Conservation (phyloP, 2,113 vertebrate species). For the Chionomys nivalis region DNA sequence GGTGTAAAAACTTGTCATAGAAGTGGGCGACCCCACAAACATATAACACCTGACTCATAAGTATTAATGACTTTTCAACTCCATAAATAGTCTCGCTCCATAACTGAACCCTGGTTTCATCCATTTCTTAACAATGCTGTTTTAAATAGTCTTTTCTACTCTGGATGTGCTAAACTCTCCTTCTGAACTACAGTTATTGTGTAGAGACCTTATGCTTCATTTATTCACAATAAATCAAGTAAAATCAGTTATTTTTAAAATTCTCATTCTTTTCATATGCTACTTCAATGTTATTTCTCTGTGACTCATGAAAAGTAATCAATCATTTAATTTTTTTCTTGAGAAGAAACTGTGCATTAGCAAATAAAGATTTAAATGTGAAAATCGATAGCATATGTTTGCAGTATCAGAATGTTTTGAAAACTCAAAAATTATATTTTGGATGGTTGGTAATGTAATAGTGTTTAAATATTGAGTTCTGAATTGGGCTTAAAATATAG, state of each 20-base stretch:
- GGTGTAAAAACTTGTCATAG: neutral
- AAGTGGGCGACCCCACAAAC: neutral
- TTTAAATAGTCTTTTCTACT: neutral
- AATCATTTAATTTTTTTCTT: neutral
- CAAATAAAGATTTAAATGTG: slow-evolving; percentile 43
- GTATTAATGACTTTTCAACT: neutral
- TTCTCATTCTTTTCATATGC: neutral
- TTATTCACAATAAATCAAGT: neutral
- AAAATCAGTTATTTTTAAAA: slow-evolving; percentile 6
- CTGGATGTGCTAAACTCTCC: neutral
- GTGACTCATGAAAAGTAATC: neutral
- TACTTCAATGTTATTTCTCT: neutral
- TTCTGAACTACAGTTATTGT: neutral
- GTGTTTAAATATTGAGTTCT: neutral
- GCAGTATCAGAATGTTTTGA: neutral
- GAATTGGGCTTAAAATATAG: neutral
- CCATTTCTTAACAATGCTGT: neutral
- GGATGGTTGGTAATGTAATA: neutral
- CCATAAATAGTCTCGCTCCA: neutral
- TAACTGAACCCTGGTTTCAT: neutral
- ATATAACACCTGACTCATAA: neutral
- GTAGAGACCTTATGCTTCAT: neutral
- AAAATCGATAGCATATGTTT: neutral
- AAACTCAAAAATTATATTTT: neutral
- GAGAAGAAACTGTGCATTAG: neutral